Percentiles rank a stretch among this genome's conserved stretches.
phyloP scores from a whole-genome alignment of 2,797 vertebrate genomes.

The Falco cherrug region DNA sequence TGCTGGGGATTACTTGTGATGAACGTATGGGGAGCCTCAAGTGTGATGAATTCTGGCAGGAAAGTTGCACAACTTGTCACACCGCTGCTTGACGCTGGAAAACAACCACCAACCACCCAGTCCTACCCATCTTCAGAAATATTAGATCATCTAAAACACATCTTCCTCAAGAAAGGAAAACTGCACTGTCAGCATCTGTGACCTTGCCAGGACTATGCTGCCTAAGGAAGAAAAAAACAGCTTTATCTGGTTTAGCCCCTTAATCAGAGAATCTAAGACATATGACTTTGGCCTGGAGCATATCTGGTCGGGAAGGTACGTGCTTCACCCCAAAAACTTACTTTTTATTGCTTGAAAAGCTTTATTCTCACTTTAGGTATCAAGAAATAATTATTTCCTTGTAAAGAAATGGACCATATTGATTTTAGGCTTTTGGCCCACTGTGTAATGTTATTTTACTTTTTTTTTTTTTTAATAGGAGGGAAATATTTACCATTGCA shows the following conservation, averaged over 20 bases:
- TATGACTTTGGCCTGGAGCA: not conserved
- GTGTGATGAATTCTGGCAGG: not conserved
- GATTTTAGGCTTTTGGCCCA: not conserved
- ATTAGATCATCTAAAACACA: not conserved
- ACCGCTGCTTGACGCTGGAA: not conserved
- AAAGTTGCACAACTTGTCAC: not conserved
- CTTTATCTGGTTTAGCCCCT: constrained; percentile 4
- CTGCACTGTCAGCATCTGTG: not conserved
- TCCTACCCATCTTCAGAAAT: not conserved
- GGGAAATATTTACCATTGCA: not conserved
- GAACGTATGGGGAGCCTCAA: not conserved
- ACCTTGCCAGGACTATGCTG: not conserved
- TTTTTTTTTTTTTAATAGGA: not conserved
- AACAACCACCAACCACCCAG: not conserved
- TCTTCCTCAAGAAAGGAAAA: not conserved
- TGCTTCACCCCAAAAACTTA: not conserved
- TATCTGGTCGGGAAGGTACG: not conserved
- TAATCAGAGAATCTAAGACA: not conserved
- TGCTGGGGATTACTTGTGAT: not conserved
- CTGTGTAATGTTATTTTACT: not conserved
- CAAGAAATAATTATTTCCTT: not conserved
- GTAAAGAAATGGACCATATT: not conserved
- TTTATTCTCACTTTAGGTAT: not conserved
- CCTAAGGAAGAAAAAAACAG: not conserved
- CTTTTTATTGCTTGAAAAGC: not conserved